Evolutionary conservation across 2,888 invertebrate species (phyloP).

Genomic region (Oligia strigilis): DNA sequence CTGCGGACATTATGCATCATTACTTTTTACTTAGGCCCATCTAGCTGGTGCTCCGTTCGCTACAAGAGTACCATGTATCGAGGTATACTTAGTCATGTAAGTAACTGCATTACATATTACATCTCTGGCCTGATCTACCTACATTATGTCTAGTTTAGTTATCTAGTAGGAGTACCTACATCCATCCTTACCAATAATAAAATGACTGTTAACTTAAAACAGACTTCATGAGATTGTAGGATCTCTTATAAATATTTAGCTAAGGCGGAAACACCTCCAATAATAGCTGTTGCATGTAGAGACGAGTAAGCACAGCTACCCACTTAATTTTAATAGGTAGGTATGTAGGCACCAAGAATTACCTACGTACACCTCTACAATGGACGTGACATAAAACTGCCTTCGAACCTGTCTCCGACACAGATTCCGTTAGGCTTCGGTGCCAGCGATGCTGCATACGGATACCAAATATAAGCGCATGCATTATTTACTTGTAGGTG

Average conservation of each 20-base stretch:
- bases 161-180: background rate
- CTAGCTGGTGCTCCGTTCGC: conserved; percentile 20
- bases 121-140: background rate
- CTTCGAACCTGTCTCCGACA: conserved; percentile 75
- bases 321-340: conserved; percentile 64
- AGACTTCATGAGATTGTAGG: background rate
- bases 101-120: conserved; percentile 1
- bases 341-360: conserved; percentile 61
- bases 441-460: conserved; percentile 63
- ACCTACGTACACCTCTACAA: conserved; percentile 64
- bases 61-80: conserved; percentile 4
- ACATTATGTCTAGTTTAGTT: background rate
- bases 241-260: conserved; percentile 3
- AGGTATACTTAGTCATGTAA: conserved; percentile 9
- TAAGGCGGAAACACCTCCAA: conserved; percentile 23
- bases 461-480: conserved; percentile 61
- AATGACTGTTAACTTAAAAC: background rate
- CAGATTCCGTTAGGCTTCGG: conserved; percentile 76
- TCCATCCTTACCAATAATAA: background rate
- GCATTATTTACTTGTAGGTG: conserved; percentile 52
- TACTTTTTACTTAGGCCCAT: conserved; percentile 55
- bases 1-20: conserved; percentile 52
- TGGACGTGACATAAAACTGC: conserved; percentile 74
- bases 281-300: conserved; percentile 39
- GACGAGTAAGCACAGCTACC: conserved; percentile 42